phyloP scores from a whole-genome alignment of 2,113 vertebrate genomes.

The Brevimyrus niger region DNA sequence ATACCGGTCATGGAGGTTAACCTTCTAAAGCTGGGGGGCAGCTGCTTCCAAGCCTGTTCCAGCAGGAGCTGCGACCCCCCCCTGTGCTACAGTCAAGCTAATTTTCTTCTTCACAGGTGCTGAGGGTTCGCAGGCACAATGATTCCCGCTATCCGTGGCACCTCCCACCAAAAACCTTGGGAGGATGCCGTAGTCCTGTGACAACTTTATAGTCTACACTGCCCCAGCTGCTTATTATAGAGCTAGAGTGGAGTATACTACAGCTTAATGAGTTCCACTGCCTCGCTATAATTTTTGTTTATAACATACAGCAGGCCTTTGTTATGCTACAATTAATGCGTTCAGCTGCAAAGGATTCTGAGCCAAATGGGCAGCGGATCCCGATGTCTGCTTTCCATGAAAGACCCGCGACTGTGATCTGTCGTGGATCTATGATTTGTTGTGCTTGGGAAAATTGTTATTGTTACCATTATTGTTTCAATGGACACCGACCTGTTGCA shows the following conservation, averaged over 20 bases:
- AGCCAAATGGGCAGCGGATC: background rate
- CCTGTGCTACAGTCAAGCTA: background rate
- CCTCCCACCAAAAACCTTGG: background rate
- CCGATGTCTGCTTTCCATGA: background rate
- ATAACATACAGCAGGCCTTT: slow-evolving; percentile 2
- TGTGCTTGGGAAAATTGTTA: background rate
- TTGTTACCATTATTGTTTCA: background rate
- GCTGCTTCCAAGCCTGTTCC: background rate
- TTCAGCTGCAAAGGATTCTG: slow-evolving; percentile 1
- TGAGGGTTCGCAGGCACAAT: background rate
- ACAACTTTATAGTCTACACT: background rate
- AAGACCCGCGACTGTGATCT: background rate
- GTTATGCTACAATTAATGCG: background rate
- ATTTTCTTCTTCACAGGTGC: background rate
- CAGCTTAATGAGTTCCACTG: background rate
- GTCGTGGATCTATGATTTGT: background rate
- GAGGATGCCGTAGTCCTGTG: background rate
- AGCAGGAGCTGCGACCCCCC: background rate
- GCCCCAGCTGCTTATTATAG: background rate
- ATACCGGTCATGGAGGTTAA: background rate
- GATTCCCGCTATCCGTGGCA: background rate
- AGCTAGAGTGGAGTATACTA: background rate
- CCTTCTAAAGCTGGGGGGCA: background rate
- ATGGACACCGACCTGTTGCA: background rate
- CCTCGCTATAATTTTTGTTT: background rate